Evolutionary conservation across 1,140 invertebrate genomes (phyloP).

Genomic region (Rhopalosiphum maidis): DNA sequence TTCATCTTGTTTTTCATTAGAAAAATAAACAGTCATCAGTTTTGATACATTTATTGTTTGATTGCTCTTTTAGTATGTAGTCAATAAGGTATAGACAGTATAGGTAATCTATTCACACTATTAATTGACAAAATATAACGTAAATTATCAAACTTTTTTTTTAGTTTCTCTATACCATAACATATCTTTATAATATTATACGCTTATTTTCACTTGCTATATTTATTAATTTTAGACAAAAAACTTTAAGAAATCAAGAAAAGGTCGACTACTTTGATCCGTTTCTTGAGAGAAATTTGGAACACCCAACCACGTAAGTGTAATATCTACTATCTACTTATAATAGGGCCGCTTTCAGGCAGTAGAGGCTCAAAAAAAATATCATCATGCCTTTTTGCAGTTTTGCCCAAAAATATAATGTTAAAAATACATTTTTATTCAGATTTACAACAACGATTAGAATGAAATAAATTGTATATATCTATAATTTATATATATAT

Average conservation of each 20-base stretch:
- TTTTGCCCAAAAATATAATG: background rate
- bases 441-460: background rate
- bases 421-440: background rate
- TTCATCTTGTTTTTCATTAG: too few relatives aligned
- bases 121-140: too few relatives aligned
- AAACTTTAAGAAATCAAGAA: background rate
- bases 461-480: background rate
- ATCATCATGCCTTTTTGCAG: background rate
- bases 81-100: too few relatives aligned
- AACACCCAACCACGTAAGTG: constrained; percentile 83
- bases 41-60: too few relatives aligned
- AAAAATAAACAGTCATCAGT: too few relatives aligned
- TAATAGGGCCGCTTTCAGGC: background rate
- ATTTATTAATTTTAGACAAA: background rate
- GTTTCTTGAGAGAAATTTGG: constrained; percentile 73
- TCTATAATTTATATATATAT: too few relatives aligned
- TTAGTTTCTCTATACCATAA: too few relatives aligned
- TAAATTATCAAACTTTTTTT: too few relatives aligned
- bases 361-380: background rate
- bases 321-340: background rate
- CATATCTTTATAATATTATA: background rate
- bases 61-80: too few relatives aligned
- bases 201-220: background rate
- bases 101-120: too few relatives aligned
- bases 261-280: constrained; percentile 71